phyloP scores from a whole-genome alignment of 2,113 vertebrate genomes.

The Cyprinodon variegatus region DNA sequence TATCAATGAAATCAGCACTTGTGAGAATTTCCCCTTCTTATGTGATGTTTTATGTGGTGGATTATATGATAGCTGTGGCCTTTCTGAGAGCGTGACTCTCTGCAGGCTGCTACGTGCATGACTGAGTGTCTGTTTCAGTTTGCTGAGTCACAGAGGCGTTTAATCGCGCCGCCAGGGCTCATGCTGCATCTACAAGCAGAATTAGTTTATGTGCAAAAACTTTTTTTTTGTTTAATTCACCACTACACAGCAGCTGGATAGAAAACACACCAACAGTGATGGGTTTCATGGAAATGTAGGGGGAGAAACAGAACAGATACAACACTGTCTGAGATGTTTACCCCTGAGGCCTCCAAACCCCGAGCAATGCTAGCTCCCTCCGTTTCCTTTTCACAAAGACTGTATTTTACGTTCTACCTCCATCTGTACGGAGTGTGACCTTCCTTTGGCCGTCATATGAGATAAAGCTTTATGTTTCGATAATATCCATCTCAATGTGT shows the following conservation, averaged over 20 bases:
- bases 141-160: slow-evolving; percentile 13
- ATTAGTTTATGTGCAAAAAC: background rate
- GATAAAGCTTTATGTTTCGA: no score
- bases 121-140: background rate
- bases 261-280: background rate
- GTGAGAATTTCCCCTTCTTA: background rate
- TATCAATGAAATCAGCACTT: background rate
- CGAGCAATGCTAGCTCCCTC: background rate
- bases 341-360: slow-evolving; percentile 37
- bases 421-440: background rate
- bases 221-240: background rate
- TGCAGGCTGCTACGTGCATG: background rate
- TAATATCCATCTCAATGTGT: no score
- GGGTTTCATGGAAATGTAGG: background rate
- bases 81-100: background rate
- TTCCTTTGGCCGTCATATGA: background rate
- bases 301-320: background rate
- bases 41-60: background rate
- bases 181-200: background rate
- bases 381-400: background rate
- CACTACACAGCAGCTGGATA: background rate
- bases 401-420: background rate
- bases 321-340: slow-evolving; percentile 40
- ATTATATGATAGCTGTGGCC: background rate
- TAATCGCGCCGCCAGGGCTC: background rate